Evolutionary conservation across 2,113 vertebrate genomes (phyloP).

Genomic region (Morone chrysops): DNA sequence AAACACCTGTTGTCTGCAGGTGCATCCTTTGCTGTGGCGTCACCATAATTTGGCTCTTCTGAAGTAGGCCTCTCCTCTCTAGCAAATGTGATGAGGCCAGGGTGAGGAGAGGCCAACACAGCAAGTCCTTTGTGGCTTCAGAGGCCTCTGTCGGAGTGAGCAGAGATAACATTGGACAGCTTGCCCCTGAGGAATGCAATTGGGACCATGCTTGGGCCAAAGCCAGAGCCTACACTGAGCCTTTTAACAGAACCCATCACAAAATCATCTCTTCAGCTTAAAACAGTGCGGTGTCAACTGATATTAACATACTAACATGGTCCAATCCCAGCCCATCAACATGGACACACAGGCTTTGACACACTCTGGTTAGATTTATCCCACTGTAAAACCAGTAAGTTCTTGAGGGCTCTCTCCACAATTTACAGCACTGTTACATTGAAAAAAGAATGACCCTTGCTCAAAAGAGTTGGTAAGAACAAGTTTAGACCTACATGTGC

Average conservation of each 20-base stretch:
- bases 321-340: background rate
- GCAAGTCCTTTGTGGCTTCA: constrained; percentile 76
- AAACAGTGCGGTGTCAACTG: constrained; percentile 15
- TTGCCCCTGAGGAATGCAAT: constrained; percentile 77
- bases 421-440: constrained; percentile 11
- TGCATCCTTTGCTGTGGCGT: constrained; percentile 63
- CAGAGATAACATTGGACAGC: constrained; percentile 77
- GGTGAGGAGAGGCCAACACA: constrained; percentile 70
- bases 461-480: constrained; percentile 14
- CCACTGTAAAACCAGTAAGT: constrained; percentile 30
- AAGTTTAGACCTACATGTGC: background rate
- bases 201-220: constrained; percentile 49
- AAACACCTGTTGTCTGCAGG: constrained; percentile 81
- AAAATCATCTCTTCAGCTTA: constrained; percentile 45
- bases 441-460: background rate
- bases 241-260: constrained; percentile 50
- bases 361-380: constrained; percentile 30
- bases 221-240: constrained; percentile 60
- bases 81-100: constrained; percentile 43
- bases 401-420: constrained; percentile 4
- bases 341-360: constrained; percentile 3
- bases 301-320: constrained; percentile 6
- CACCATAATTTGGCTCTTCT: constrained; percentile 68
- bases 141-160: constrained; percentile 67
- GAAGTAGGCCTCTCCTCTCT: constrained; percentile 45